These are phyloP conservation scores for Trachelus troglodyta DNA, from an alignment of 2,888 invertebrate genomes.

Conservation along the genomic window DNA sequence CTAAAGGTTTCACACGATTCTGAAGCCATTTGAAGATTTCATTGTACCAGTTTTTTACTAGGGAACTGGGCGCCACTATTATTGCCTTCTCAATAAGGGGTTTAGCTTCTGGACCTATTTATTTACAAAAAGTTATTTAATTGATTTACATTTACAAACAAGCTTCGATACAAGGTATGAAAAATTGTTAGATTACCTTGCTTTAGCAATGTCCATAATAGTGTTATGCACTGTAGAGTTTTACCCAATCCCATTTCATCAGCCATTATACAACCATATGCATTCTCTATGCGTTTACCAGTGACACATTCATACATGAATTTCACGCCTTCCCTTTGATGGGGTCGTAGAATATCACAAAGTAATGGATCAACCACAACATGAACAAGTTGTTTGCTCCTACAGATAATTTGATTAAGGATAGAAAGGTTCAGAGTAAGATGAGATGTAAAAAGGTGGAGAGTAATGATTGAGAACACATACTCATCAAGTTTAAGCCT, in stretches of 20 bases:
- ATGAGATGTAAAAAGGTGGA: background rate
- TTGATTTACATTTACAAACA: no score
- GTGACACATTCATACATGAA: conserved; percentile 99
- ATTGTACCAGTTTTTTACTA: conserved; percentile 99
- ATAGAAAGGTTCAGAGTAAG: background rate
- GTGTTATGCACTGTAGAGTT: conserved; percentile 96
- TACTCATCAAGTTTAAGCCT: conserved; percentile 82
- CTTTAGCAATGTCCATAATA: conserved; percentile 92
- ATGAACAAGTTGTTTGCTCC: conserved; percentile 81
- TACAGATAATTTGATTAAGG: conserved; percentile 47
- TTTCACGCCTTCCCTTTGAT: conserved; percentile 98
- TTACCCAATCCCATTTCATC: conserved; percentile 99
- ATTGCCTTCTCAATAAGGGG: conserved; percentile 92
- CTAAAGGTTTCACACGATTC: conserved; percentile 82
- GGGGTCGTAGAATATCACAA: conserved; percentile 91
- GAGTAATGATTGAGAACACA: conserved; percentile 41
- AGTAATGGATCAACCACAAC: conserved; percentile 97
- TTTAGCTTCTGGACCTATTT: conserved; percentile 83
- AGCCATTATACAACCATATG: conserved; percentile 98
- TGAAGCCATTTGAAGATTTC: conserved; percentile 98
- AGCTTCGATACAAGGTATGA: background rate
- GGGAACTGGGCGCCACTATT: conserved; percentile 96
- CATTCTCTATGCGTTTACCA: conserved; percentile 86
- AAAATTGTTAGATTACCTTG: conserved; percentile 69
- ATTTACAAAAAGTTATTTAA: background rate